Conservation (phyloP, 35 echinoderm and acorn worm genomes). For the Stichopus chloronotus region DNA sequence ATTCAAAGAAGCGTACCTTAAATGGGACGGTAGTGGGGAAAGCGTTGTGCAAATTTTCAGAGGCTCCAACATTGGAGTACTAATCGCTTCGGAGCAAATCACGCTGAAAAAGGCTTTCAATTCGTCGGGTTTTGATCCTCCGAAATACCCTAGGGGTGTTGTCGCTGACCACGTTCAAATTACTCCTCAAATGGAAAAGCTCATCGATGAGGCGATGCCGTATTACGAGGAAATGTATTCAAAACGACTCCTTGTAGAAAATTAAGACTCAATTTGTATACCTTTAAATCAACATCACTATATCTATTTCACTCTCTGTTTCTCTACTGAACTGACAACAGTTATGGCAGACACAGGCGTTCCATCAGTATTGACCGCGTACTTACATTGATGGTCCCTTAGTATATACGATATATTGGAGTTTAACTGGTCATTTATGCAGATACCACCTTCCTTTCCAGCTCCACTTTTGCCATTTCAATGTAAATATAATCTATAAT, state of each 20-base stretch:
- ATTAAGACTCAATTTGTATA: not conserved
- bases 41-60: not conserved
- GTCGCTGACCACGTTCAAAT: not conserved
- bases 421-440: no score
- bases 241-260: not conserved
- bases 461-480: no score
- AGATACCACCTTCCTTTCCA: no score
- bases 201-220: not conserved
- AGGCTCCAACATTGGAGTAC: not conserved
- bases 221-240: slow-evolving; percentile 22
- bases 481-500: no score
- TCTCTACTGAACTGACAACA: no score
- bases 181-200: not conserved
- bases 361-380: no score
- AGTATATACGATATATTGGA: no score
- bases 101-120: not conserved
- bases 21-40: not conserved
- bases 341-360: no score
- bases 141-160: not conserved
- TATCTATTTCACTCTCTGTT: no score
- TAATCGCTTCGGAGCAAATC: not conserved
- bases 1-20: not conserved
- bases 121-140: not conserved
- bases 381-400: no score
- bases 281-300: no score